These are phyloP conservation scores for Clarias macrocephalus DNA, from an alignment of 2,113 vertebrate genomes.

Conservation along the genomic window DNA sequence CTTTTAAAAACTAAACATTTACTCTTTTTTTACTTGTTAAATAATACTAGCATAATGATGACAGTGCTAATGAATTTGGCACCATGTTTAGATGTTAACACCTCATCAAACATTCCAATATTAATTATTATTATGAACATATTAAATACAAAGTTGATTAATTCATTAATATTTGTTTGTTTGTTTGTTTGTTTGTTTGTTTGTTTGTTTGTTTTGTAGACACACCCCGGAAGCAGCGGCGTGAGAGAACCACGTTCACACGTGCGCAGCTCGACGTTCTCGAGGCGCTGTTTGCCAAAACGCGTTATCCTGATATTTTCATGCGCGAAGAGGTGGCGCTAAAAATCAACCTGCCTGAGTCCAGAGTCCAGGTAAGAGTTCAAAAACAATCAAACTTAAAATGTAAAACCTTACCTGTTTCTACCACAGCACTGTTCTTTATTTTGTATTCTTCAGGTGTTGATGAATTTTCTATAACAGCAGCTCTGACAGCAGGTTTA, in stretches of 20 bases:
- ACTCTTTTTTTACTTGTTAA: not conserved
- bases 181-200: not conserved
- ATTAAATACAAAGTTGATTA: not conserved
- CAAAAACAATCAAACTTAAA: not conserved
- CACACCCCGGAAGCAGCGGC: conserved; percentile 81
- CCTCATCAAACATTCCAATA: not conserved
- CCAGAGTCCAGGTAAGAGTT: conserved; percentile 79
- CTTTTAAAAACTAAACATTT: not conserved
- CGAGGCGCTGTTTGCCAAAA: conserved; percentile 84
- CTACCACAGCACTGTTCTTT: not conserved
- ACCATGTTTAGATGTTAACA: not conserved
- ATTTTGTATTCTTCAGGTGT: not conserved
- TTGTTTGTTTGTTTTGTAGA: conserved; percentile 47
- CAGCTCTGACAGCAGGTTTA: not conserved
- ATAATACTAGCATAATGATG: not conserved
- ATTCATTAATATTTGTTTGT: too few relatives aligned
- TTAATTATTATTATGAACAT: not conserved
- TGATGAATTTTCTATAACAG: not conserved
- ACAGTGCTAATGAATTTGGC: not conserved
- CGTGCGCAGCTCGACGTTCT: conserved; percentile 84
- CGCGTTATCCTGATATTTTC: conserved; percentile 86
- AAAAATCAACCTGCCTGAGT: conserved; percentile 86
- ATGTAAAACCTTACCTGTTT: not conserved
- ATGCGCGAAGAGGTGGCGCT: conserved; percentile 86
- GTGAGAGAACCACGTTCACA: conserved; percentile 85